Percentiles rank a stretch among this genome's conserved stretches.
phyloP scores from a whole-genome alignment of 2,797 vertebrate genomes.

The Tragopan temminckii region DNA sequence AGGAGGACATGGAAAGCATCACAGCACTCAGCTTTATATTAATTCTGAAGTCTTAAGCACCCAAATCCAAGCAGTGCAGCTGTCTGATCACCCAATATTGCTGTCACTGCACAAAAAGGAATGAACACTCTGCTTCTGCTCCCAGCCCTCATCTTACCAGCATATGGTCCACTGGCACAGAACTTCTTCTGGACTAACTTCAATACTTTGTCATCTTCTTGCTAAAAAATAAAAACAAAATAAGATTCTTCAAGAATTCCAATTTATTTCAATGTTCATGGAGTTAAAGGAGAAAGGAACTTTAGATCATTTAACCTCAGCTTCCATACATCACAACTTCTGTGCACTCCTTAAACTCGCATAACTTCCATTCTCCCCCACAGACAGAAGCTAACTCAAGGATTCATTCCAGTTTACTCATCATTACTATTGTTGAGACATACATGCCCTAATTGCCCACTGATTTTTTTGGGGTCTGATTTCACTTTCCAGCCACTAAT shows the following conservation, averaged over 20 bases:
- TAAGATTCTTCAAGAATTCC: not conserved
- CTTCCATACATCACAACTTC: fast-evolving
- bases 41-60: not conserved
- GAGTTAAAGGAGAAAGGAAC: not conserved
- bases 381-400: not conserved
- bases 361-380: not conserved
- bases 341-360: fast-evolving
- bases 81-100: not conserved
- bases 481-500: not conserved
- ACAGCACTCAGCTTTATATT: not conserved
- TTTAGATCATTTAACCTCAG: no score
- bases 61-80: not conserved
- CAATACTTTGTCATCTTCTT: conserved; percentile 91
- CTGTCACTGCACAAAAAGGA: not conserved
- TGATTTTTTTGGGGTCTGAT: not conserved
- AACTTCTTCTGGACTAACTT: conserved; percentile 97
- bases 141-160: conserved; percentile 74
- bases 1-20: not conserved
- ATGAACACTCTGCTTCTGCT: not conserved
- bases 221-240: conserved; percentile 77
- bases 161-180: conserved; percentile 94
- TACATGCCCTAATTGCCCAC: not conserved
- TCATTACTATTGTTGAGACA: not conserved
- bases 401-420: not conserved
- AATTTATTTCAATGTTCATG: not conserved